Percentiles rank a stretch among this genome's conserved stretches.
Evolutionary conservation across 2,113 vertebrate genomes (phyloP).

Genomic region (Chrysemys picta): DNA sequence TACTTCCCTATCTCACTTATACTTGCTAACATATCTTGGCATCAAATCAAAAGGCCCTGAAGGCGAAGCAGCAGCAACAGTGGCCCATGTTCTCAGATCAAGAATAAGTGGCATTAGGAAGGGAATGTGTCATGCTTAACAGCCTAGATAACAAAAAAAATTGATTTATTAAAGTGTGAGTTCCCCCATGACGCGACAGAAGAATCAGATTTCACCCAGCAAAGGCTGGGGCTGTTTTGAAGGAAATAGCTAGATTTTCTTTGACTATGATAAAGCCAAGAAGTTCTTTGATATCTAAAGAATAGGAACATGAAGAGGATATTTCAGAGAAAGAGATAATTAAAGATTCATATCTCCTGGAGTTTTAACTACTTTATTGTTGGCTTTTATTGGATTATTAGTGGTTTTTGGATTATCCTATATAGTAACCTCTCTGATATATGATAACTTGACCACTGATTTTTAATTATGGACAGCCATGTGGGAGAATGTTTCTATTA

Average conservation of each 20-base stretch:
- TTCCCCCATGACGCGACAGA: background rate
- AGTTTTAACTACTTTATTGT: background rate
- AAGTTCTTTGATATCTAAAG: background rate
- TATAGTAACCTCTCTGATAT: background rate
- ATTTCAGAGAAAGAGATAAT: background rate
- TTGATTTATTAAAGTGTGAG: background rate
- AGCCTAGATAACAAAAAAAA: background rate
- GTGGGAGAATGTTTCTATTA: background rate
- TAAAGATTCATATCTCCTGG: background rate
- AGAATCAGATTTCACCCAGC: background rate
- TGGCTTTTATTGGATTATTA: background rate
- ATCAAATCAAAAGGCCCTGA: background rate
- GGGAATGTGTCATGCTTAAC: background rate
- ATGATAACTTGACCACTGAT: background rate
- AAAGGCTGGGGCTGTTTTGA: background rate
- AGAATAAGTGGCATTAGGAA: background rate
- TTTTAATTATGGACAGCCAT: background rate
- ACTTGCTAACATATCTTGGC: background rate
- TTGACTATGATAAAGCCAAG: background rate
- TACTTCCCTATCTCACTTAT: background rate
- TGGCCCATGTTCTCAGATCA: background rate
- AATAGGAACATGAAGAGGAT: background rate
- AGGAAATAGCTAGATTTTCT: background rate
- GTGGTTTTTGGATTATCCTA: constrained; percentile 9
- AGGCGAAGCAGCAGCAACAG: background rate